These are phyloP conservation scores for Urocynchramus pylzowi DNA, from an alignment of 2,113 vertebrate species.

Conservation along the genomic window DNA sequence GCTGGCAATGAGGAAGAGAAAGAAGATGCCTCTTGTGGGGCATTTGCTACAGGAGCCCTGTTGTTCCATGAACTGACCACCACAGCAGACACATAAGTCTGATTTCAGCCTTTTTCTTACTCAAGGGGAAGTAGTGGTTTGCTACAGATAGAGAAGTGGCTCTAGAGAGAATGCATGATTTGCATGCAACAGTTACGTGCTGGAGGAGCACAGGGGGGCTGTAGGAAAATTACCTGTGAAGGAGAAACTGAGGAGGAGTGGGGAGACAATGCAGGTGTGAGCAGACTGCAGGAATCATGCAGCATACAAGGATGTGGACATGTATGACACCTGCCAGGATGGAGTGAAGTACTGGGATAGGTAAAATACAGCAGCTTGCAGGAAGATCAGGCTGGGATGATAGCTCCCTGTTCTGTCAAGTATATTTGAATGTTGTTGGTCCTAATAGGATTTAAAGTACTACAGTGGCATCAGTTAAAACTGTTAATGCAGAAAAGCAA, in stretches of 20 bases:
- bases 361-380: not conserved
- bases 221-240: not conserved
- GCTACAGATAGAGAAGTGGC: not conserved
- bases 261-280: not conserved
- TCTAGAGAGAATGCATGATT: not conserved
- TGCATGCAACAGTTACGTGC: rapidly evolving
- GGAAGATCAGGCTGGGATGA: not conserved
- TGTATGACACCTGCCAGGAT: not conserved
- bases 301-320: not conserved
- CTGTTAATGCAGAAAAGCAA: not conserved
- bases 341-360: not conserved
- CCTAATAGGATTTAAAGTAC: not conserved
- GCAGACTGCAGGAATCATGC: not conserved
- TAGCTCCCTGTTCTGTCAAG: not conserved
- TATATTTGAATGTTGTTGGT: not conserved
- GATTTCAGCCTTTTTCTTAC: not conserved
- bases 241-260: not conserved
- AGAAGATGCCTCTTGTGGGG: not conserved
- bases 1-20: not conserved
- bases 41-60: not conserved
- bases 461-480: not conserved
- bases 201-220: not conserved
- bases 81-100: not conserved
- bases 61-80: no score
- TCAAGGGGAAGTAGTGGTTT: not conserved